Evolutionary conservation across 2,888 invertebrate species (phyloP).

Genomic region (Strigamia transsilvanica): DNA sequence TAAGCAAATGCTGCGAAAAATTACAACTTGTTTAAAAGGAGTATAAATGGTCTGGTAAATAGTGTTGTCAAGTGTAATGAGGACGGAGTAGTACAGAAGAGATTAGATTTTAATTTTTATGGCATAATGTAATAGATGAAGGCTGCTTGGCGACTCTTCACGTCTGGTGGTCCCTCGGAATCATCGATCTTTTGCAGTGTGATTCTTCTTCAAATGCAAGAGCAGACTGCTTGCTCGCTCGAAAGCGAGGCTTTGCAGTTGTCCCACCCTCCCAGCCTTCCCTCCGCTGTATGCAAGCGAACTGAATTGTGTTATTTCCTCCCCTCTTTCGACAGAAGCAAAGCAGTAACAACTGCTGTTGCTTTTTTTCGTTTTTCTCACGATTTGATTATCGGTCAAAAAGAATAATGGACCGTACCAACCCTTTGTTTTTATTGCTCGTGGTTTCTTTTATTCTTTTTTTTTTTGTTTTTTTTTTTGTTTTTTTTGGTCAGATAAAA

Average conservation of each 20-base stretch:
- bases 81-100: slow-evolving; percentile 1
- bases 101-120: slow-evolving; percentile 44
- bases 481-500: not conserved
- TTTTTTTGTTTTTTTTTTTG: not conserved
- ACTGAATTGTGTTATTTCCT: slow-evolving; percentile 44
- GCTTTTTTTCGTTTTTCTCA: slow-evolving; percentile 37
- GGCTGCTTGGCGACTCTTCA: slow-evolving; percentile 49
- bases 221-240: slow-evolving; percentile 49
- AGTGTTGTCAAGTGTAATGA: slow-evolving; percentile 38
- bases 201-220: slow-evolving; percentile 53
- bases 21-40: slow-evolving; percentile 19
- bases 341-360: slow-evolving; percentile 45
- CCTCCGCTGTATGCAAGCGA: slow-evolving; percentile 37
- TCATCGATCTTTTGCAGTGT: slow-evolving; percentile 53
- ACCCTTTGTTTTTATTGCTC: slow-evolving; percentile 20
- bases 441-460: not conserved
- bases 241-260: slow-evolving; percentile 40
- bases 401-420: slow-evolving; percentile 34
- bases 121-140: slow-evolving; percentile 27
- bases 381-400: slow-evolving; percentile 41
- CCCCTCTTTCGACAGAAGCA: slow-evolving; percentile 33
- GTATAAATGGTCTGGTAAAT: slow-evolving; percentile 1
- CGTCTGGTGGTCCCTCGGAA: slow-evolving; percentile 51
- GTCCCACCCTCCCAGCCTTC: slow-evolving; percentile 36
- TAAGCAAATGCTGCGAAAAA: slow-evolving; percentile 31